phyloP scores from a whole-genome alignment of 1,140 invertebrate species.

The Drosophila persimilis region DNA sequence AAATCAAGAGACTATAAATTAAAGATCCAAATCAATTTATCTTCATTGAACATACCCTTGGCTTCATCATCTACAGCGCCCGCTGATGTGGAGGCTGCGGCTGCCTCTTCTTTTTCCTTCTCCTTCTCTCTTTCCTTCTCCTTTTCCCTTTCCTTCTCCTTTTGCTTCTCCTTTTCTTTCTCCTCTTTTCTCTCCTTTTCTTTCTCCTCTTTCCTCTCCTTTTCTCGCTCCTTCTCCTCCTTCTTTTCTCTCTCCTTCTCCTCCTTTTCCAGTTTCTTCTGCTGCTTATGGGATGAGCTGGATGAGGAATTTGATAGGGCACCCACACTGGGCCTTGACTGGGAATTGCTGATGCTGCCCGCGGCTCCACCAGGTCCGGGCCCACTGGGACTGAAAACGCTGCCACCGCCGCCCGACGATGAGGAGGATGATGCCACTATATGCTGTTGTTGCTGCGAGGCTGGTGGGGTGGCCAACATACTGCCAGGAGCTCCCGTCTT shows the following conservation, averaged over 20 bases:
- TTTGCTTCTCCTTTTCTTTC: conserved; percentile 37
- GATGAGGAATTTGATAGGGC: conserved; percentile 77
- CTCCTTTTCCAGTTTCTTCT: conserved; percentile 42
- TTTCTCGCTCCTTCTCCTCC: conserved; percentile 52
- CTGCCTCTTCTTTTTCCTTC: conserved; percentile 26
- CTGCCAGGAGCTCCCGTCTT: conserved; percentile 52
- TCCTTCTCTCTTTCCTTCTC: conserved; percentile 23
- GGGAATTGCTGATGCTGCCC: conserved; percentile 56
- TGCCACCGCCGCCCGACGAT: conserved; percentile 72
- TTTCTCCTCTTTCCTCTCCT: conserved; percentile 48
- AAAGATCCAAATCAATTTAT: neutral
- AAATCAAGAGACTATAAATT: neutral
- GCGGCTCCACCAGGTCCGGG: conserved; percentile 34
- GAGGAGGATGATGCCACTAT: conserved; percentile 75
- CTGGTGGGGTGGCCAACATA: conserved; percentile 45
- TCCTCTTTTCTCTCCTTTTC: conserved; percentile 41
- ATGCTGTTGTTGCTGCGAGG: conserved; percentile 56
- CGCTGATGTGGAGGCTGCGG: conserved; percentile 51
- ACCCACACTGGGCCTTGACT: conserved; percentile 77
- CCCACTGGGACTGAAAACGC: conserved; percentile 66
- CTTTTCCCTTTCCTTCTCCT: neutral
- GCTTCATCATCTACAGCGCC: conserved; percentile 76
- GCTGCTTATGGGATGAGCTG: conserved; percentile 66
- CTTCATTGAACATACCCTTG: conserved; percentile 58
- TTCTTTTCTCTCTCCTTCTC: conserved; percentile 64